These are phyloP conservation scores for Kradibia gibbosae DNA, from an alignment of 1,140 invertebrate species.

Conservation along the genomic window DNA sequence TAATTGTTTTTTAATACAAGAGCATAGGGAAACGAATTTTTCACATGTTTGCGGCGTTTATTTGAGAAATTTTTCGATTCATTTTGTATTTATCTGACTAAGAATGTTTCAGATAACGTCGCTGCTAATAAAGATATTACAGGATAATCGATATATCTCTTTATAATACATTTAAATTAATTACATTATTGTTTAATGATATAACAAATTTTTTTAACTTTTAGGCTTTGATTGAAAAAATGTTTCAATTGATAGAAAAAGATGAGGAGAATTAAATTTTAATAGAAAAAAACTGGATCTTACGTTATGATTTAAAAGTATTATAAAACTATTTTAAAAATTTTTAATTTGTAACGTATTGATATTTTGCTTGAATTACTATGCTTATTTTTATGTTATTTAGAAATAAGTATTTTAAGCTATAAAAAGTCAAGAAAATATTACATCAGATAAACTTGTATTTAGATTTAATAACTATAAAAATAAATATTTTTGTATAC, in stretches of 20 bases:
- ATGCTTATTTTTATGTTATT: too few species aligned
- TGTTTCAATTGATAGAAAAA: too few species aligned
- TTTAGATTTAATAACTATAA: not conserved
- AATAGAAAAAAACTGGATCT: too few species aligned
- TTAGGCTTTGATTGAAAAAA: too few species aligned
- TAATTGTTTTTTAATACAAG: conserved; percentile 10
- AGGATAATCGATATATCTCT: conserved; percentile 40
- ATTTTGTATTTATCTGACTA: conserved; percentile 25
- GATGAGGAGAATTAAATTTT: too few species aligned
- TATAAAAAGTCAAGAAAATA: not conserved
- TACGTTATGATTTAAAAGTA: too few species aligned
- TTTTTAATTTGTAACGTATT: not conserved
- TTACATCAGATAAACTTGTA: not conserved
- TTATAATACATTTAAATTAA: too few species aligned
- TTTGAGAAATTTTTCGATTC: conserved; percentile 23
- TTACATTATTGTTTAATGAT: too few species aligned
- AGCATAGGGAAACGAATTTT: conserved; percentile 16
- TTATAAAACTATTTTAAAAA: too few species aligned
- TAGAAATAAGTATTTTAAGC: conserved; percentile 18
- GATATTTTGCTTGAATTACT: not conserved
- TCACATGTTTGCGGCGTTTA: conserved; percentile 20
- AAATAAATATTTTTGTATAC: not conserved
- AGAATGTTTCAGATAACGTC: not conserved
- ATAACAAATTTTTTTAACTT: too few species aligned
- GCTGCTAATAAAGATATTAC: conserved; percentile 19